Percentiles rank a stretch among this genome's conserved stretches.
Conservation (phyloP, 2,888 invertebrate species). For the Chouioia cunea region DNA sequence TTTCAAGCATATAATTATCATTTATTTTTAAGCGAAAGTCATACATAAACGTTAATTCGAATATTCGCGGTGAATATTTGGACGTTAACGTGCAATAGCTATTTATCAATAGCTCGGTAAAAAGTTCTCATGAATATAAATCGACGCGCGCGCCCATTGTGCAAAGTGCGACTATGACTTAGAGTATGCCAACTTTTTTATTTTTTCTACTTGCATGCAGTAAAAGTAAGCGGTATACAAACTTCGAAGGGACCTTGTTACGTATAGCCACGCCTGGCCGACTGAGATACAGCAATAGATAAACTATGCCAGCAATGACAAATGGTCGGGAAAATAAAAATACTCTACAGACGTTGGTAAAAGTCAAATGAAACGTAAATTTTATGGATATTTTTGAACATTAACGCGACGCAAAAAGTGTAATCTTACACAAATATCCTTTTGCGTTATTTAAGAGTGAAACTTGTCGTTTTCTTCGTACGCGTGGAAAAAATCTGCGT, state of each 20-base stretch:
- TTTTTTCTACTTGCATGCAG: conserved; percentile 15
- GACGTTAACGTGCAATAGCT: neutral
- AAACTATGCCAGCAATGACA: conserved; percentile 20
- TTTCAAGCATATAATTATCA: too few relatives aligned
- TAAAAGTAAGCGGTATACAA: conserved; percentile 33
- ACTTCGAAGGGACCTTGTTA: conserved; percentile 19
- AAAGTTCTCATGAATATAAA: conserved; percentile 11
- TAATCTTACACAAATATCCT: too few relatives aligned
- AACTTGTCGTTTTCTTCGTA: too few relatives aligned
- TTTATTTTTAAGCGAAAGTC: too few relatives aligned
- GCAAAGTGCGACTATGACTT: conserved; percentile 1
- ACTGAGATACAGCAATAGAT: conserved; percentile 26
- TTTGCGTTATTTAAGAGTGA: too few relatives aligned
- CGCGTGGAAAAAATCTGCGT: too few relatives aligned
- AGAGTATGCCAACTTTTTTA: neutral
- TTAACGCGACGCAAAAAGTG: too few relatives aligned
- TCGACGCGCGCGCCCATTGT: conserved; percentile 13
- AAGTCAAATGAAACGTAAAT: neutral
- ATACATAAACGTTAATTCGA: too few relatives aligned
- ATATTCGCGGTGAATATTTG: neutral
- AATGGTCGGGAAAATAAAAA: neutral
- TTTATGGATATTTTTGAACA: too few relatives aligned
- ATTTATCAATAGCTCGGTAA: conserved; percentile 12
- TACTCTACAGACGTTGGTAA: neutral
- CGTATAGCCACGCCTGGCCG: conserved; percentile 21